These are phyloP conservation scores for Lordiphosa mommai DNA, from an alignment of 1,140 invertebrate genomes.

Conservation along the genomic window DNA sequence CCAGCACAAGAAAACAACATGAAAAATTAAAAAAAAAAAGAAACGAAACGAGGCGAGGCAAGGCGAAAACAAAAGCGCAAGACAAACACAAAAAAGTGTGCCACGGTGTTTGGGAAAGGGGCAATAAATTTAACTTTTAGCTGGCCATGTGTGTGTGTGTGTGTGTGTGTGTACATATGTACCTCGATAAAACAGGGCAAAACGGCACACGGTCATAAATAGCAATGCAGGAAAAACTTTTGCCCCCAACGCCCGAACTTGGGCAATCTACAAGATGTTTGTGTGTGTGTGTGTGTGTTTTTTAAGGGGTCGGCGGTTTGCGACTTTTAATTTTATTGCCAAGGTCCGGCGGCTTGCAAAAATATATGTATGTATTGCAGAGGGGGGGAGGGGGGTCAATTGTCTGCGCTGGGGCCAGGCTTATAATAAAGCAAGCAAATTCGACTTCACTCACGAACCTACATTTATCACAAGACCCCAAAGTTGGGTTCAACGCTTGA, in stretches of 20 bases:
- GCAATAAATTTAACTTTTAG: slow-evolving; percentile 39
- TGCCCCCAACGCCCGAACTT: not conserved
- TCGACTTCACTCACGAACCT: not conserved
- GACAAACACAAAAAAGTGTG: slow-evolving; percentile 20
- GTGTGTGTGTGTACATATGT: slow-evolving; percentile 2
- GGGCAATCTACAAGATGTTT: not conserved
- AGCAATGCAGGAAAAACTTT: slow-evolving; percentile 21
- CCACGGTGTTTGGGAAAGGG: not conserved
- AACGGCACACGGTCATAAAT: slow-evolving; percentile 22
- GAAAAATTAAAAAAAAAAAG: slow-evolving; percentile 4
- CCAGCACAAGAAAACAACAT: not conserved
- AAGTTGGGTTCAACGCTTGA: not conserved
- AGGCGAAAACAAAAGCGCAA: slow-evolving; percentile 33
- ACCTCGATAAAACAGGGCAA: slow-evolving; percentile 1
- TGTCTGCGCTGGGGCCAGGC: slow-evolving; percentile 23
- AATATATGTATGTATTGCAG: slow-evolving; percentile 7
- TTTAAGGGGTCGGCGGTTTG: slow-evolving; percentile 15
- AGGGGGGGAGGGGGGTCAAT: slow-evolving; percentile 30
- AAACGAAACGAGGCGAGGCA: slow-evolving; percentile 4
- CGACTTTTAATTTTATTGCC: slow-evolving; percentile 52
- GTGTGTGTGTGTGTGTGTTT: not conserved
- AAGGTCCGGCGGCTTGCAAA: slow-evolving; percentile 16
- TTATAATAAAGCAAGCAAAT: slow-evolving; percentile 17
- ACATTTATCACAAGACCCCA: slow-evolving; percentile 12
- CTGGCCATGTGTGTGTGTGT: slow-evolving; percentile 4